Base-by-base conservation (phyloP, 2,113 vertebrate species). In the Pangasianodon gigas region DNA sequence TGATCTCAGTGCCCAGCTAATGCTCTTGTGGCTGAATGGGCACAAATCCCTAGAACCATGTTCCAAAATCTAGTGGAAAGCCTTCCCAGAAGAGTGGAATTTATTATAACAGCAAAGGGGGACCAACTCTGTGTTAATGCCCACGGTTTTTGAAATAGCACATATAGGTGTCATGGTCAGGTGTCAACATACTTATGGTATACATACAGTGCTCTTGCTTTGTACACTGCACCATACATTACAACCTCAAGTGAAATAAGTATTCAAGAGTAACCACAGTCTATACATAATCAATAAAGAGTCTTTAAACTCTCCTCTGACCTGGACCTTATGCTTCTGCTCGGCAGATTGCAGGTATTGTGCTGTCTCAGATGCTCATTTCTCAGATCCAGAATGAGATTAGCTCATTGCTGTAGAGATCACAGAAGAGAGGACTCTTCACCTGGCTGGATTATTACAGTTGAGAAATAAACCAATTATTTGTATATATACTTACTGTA, bases 361-460 rank as follows among this genome's bases (percentile, higher is more conserved):
- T 96, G 89, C 94, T 97, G 90, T 96, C 96, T 92, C 96, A 96
- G 92, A 95, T 96, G 90, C 95, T 97, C 88, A 95, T 96, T 92
- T 95, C 95, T 89, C 95, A 96, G 94, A 96, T 96, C 93, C 94
- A 95, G 91, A 95, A 95, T 90, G 95, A 96, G 93, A 96, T 96
- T 87, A 93, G 90, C 82, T 96, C 94, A 1, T 89, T 94, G 90
- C 80, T 94, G 92, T 96, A 93, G 95, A 80, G 4, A 54, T 32
- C 29, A 85, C 60, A 58, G 29, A 13, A 86, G 46, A 77, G 54
- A 71, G 32, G 69, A 88, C 10, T 75, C 82, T 24, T 24, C 51
- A 84, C 54, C 80, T 51, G 51, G 85, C 46, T 74, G 46, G n/a
- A 6, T 82, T 37, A 60, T 60, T 84, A 21, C 14, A 56, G 19